Percentiles rank a stretch among this genome's conserved stretches.
Conservation (phyloP, 2,113 vertebrate species). For the Bubo bubo region DNA sequence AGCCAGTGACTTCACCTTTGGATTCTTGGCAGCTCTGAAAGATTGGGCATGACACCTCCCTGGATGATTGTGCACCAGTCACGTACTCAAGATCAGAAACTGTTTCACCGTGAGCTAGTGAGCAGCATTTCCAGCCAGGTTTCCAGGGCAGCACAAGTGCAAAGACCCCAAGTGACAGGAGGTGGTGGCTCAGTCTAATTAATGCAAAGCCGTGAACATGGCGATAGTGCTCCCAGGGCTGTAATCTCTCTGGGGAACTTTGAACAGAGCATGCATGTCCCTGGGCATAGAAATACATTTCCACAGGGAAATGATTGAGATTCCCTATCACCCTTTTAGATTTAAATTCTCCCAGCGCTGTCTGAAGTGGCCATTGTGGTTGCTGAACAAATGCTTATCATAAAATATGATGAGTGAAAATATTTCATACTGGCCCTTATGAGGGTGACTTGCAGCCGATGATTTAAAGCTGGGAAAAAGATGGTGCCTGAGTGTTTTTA, state of each 20-base stretch:
- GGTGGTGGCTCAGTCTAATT: neutral
- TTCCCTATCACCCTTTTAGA: neutral
- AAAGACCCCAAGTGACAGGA: neutral
- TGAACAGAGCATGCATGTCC: neutral
- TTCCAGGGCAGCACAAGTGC: neutral
- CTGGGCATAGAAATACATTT: neutral
- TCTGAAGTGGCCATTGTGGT: neutral
- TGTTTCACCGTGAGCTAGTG: neutral
- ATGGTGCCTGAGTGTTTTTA: neutral
- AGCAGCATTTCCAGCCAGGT: neutral
- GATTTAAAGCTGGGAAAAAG: neutral
- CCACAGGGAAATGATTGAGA: neutral
- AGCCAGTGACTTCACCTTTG: neutral
- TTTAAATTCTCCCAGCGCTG: neutral
- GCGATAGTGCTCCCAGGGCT: neutral
- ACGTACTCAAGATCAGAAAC: neutral
- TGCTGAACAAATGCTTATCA: neutral
- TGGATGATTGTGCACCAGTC: neutral
- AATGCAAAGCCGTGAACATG: neutral
- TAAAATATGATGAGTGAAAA: neutral
- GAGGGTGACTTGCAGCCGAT: neutral
- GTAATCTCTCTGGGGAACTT: accelerated
- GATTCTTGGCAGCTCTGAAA: neutral
- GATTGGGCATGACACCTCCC: accelerated
- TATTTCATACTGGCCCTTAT: neutral